These are phyloP conservation scores for rat (Rattus norvegicus) DNA, from an alignment of 2,113 vertebrate genomes.

Conservation along the genomic window GRCr8 NC_086028.1:65532001-65532500, in stretches of 20 bases:
- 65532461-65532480: background rate
- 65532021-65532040: background rate
- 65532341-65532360: background rate
- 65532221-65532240: background rate
- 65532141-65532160: background rate
- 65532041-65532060: background rate
- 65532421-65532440: background rate
- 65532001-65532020: background rate
- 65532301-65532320: background rate
- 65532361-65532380: background rate
- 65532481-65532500: background rate
- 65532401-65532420: background rate
- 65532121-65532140: background rate
- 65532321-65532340: background rate
- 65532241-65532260: background rate
- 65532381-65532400: background rate
- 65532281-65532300: background rate
- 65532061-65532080: background rate
- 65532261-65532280: conserved; percentile 8
- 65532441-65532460: background rate
- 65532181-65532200: background rate
- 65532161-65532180: background rate
- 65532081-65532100: background rate
- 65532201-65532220: background rate
- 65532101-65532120: background rate